These are phyloP conservation scores for Parasteatoda lunata DNA, from an alignment of 2,888 invertebrate genomes.

Conservation along the genomic window DNA sequence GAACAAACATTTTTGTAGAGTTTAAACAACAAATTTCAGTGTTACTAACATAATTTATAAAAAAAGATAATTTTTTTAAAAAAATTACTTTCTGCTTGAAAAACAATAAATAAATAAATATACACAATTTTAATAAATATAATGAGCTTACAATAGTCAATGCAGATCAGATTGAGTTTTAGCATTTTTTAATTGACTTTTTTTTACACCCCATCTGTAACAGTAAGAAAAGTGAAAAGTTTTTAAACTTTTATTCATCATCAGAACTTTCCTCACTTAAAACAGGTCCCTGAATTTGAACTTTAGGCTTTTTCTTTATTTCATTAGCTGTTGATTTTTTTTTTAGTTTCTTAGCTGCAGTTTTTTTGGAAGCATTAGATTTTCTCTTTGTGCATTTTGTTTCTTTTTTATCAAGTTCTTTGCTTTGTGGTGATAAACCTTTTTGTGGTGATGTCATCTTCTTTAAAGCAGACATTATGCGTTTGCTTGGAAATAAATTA, in stretches of 20 bases:
- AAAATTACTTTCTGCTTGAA: too few species aligned
- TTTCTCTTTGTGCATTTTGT: conserved; percentile 11
- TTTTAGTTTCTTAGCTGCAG: conserved; percentile 41
- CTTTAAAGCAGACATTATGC: conserved; percentile 85
- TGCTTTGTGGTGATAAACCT: conserved; percentile 66
- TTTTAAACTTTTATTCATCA: conserved; percentile 19
- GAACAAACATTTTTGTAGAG: too few species aligned
- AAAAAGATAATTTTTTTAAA: too few species aligned
- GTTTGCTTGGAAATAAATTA: conserved; percentile 79
- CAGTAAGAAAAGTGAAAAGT: neutral
- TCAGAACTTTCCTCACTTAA: conserved; percentile 63
- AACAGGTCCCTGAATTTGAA: conserved; percentile 25
- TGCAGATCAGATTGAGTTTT: too few species aligned
- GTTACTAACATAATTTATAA: too few species aligned
- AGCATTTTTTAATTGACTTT: too few species aligned
- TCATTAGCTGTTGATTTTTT: neutral
- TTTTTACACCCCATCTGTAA: neutral
- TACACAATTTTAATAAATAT: too few species aligned
- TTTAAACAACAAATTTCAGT: too few species aligned
- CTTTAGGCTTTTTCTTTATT: neutral
- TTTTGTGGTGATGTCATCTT: conserved; percentile 77
- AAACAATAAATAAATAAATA: too few species aligned
- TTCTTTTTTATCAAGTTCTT: conserved; percentile 36
- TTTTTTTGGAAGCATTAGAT: conserved; percentile 22
- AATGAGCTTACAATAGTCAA: too few species aligned